Conservation (phyloP, 2,888 invertebrate species). For the Halictus ligatus region DNA sequence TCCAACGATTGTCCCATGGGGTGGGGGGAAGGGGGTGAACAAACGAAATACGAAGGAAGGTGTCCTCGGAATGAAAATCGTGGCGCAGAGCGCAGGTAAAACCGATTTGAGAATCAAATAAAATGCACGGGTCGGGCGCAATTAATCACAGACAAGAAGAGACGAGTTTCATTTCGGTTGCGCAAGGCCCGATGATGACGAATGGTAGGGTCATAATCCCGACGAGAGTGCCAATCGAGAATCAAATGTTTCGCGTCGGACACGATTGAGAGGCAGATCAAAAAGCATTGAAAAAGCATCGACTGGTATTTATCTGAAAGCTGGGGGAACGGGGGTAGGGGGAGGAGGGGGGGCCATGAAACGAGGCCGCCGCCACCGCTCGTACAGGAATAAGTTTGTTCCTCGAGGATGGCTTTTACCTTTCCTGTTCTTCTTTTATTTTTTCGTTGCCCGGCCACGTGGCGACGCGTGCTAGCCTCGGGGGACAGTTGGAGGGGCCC, state of each 20-base stretch:
- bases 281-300: slow-evolving; percentile 21
- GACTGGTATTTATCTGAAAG: neutral
- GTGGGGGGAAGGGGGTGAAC: neutral
- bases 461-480: slow-evolving; percentile 73
- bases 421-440: slow-evolving; percentile 44
- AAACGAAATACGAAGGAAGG: neutral
- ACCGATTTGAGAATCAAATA: neutral
- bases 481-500: slow-evolving; percentile 66
- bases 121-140: neutral
- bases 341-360: slow-evolving; percentile 18
- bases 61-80: neutral
- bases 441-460: slow-evolving; percentile 77
- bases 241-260: slow-evolving; percentile 31
- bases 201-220: slow-evolving; percentile 30
- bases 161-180: neutral
- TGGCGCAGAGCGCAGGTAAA: neutral
- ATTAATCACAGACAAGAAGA: neutral
- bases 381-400: slow-evolving; percentile 39
- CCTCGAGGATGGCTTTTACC: slow-evolving; percentile 62
- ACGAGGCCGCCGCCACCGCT: slow-evolving; percentile 36
- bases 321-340: neutral
- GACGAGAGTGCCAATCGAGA: slow-evolving; percentile 11
- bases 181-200: neutral
- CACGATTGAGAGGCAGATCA: slow-evolving; percentile 3
- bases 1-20: neutral